A percentile compares a stretch with the other conserved stretches of the same genome.
These are phyloP conservation scores for Galeopsomyia nigrocyanea DNA, from an alignment of 2,888 invertebrate genomes.

Conservation along the genomic window DNA sequence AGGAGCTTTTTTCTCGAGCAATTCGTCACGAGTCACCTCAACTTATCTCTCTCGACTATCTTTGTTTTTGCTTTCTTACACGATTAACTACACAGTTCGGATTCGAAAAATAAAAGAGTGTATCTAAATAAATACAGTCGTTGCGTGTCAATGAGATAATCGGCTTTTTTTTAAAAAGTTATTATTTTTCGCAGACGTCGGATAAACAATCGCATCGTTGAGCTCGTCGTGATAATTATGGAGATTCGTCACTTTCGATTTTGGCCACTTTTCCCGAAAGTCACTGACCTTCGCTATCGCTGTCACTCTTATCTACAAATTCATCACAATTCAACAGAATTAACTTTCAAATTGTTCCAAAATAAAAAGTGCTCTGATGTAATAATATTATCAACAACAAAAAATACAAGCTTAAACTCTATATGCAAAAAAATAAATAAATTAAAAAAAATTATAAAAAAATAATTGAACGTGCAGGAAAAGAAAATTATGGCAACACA, in stretches of 20 bases:
- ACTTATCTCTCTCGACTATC: constrained; percentile 21
- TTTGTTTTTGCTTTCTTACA: constrained; percentile 29
- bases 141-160: background rate
- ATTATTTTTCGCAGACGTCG: constrained; percentile 37
- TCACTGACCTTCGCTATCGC: constrained; percentile 94
- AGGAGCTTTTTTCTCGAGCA: constrained; percentile 53
- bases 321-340: constrained; percentile 47
- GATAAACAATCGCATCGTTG: constrained; percentile 40
- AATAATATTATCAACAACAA: background rate
- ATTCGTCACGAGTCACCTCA: constrained; percentile 34
- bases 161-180: constrained; percentile 19
- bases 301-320: constrained; percentile 91
- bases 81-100: constrained; percentile 12
- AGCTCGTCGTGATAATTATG: constrained; percentile 42
- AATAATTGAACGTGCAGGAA: constrained; percentile 39
- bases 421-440: background rate
- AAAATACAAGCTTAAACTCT: background rate
- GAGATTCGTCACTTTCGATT: constrained; percentile 48
- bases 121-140: constrained; percentile 19
- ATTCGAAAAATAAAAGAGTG: constrained; percentile 24
- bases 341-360: constrained; percentile 42
- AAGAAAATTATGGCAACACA: constrained; percentile 16
- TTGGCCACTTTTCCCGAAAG: constrained; percentile 47
- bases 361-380: constrained; percentile 38
- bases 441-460: background rate